phyloP scores from a whole-genome alignment of 37 sponge, comb jelly and placozoan species.

The Ephydatia muelleri region DNA sequence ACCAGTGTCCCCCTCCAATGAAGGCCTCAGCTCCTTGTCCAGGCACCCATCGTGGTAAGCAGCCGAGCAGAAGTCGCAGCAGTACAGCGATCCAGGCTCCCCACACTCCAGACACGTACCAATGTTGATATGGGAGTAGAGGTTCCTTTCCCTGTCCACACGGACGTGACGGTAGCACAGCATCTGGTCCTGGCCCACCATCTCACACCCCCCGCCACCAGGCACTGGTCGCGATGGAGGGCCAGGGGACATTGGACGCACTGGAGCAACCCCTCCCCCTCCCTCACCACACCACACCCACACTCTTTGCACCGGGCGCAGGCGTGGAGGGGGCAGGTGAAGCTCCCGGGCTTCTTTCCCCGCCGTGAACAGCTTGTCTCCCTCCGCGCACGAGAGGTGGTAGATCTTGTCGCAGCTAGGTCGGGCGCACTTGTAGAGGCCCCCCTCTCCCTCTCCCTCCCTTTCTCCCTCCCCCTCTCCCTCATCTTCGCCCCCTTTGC shows the following conservation, averaged over 20 bases:
- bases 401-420: constrained; percentile 47
- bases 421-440: constrained; percentile 38
- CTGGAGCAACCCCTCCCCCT: constrained; percentile 17
- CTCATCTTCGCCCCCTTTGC: constrained; percentile 20
- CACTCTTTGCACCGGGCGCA: constrained; percentile 66
- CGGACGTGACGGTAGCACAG: constrained; percentile 75
- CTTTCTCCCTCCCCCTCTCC: too few relatives aligned
- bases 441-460: too few relatives aligned
- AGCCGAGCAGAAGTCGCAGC: constrained; percentile 83
- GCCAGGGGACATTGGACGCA: constrained; percentile 75
- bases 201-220: constrained; percentile 78
- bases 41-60: constrained; percentile 76
- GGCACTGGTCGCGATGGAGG: constrained; percentile 66
- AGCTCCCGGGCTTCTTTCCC: constrained; percentile 9
- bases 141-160: constrained; percentile 2
- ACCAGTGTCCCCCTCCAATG: constrained; percentile 28
- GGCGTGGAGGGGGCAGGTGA: constrained; percentile 51
- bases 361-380: constrained; percentile 30
- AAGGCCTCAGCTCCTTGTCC: constrained; percentile 25
- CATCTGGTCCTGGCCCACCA: constrained; percentile 47
- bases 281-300: background rate
- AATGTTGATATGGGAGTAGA: constrained; percentile 64
- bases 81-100: constrained; percentile 62
- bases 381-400: constrained; percentile 51
- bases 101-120: constrained; percentile 83